Conservation (phyloP, 2,797 vertebrate genomes). For the Numenius phaeopus region DNA sequence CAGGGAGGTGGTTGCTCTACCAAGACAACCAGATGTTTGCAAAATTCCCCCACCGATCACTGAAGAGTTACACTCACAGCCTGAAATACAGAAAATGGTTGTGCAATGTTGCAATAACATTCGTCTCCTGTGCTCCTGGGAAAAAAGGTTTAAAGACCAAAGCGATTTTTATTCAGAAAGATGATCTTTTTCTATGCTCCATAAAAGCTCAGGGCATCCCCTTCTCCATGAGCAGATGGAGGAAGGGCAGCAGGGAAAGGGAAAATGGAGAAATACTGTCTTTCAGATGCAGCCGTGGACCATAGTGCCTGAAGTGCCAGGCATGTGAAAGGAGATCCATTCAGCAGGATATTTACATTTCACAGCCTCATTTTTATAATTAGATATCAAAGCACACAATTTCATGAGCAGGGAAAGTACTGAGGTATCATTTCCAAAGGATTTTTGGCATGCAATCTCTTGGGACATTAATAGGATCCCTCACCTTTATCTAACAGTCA, state of each 20-base stretch:
- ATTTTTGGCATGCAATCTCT: neutral
- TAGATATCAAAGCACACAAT: neutral
- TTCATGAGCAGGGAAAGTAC: neutral
- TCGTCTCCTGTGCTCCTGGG: neutral
- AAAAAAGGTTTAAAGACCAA: neutral
- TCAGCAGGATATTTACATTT: neutral
- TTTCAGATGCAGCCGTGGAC: neutral
- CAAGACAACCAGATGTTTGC: slow-evolving; percentile 28
- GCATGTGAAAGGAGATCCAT: neutral
- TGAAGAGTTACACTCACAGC: slow-evolving; percentile 30
- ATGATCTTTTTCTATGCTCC: neutral
- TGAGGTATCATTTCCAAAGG: neutral
- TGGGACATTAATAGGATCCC: neutral
- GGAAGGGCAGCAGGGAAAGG: neutral
- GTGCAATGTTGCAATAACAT: slow-evolving; percentile 5
- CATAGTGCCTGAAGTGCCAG: neutral
- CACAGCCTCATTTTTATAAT: neutral
- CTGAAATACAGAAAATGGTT: slow-evolving; percentile 35
- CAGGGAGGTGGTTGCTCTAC: slow-evolving; percentile 26
- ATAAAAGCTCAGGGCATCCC: neutral
- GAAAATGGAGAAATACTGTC: neutral
- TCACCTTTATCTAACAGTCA: neutral
- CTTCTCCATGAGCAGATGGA: neutral
- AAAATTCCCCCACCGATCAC: slow-evolving; percentile 1
- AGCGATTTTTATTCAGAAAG: neutral